Base-by-base conservation (phyloP, 2,888 invertebrate genomes). In the Chelonus formosanus region DNA sequence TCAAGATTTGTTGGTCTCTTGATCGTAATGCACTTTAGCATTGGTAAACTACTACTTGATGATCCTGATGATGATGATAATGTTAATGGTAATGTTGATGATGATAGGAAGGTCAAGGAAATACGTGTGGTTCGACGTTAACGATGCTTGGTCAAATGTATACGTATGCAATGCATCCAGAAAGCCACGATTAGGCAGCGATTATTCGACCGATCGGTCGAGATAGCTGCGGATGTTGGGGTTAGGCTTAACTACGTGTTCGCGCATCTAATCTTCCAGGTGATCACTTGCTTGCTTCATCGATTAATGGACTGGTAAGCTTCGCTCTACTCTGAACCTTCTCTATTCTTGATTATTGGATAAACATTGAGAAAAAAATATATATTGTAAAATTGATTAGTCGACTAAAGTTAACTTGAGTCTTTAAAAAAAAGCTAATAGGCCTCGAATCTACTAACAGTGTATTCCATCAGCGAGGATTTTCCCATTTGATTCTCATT, bases 381-480 rank as follows among this genome's bases (percentile, higher is more conserved):
- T 20, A 20, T 20, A 20, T 20, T 20, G 20, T 20, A 20, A 57
- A 67, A 63, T 45, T 56, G 69, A 55, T 48, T 55, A 63, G 53
- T 6, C 56, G 67, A 50, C 67, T 43, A 65, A 53, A 35, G 53
- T 50, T 45, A 56, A 63, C 4, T 48, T 63, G 66, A 45, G 73
- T 77, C 77, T 76, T 4, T 40, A 40, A 40, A 74, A 78, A 78
- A 79, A 79, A 80, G 77, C 79, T 82, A 80, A 83, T 81, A 82
- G 82, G 81, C 76, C 78, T 76, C 76, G 74, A 20, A 4, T 75
- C 75, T 75, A 78, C 75, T 75, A 76, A 78, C 73, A 74, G 74
- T 80, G 77, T 79, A 78, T 78, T 78, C 78, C 76, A 65, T 71
- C 73, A 70, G 72, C 72, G 72, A 71, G 73, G 71, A 74, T 74